Conservation (phyloP, 2,113 vertebrate species). For the Chionodraco myersi region DNA sequence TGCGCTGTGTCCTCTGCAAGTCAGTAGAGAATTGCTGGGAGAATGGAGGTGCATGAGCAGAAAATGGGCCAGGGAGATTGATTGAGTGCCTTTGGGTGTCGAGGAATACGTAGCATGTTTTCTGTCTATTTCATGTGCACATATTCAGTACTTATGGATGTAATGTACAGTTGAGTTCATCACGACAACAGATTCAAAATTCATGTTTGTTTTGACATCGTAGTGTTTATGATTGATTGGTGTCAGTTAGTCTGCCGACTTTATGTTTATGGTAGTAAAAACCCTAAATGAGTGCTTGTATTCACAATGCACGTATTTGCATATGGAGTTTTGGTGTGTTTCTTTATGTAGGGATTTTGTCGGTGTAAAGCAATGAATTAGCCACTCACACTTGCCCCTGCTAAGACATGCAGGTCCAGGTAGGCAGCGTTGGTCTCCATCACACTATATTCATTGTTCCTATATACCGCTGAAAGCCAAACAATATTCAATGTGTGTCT, state of each 20-base stretch:
- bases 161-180: conserved; percentile 29
- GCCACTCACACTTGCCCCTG: conserved; percentile 26
- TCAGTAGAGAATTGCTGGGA: conserved; percentile 50
- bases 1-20: conserved; percentile 54
- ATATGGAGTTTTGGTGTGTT: conserved; percentile 19
- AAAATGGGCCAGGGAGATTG: conserved; percentile 57
- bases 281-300: conserved; percentile 4
- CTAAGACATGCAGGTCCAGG: conserved; percentile 34
- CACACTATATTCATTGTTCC: conserved; percentile 39
- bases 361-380: conserved; percentile 38
- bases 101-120: conserved; percentile 29
- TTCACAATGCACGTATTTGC: background rate
- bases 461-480: conserved; percentile 27
- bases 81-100: conserved; percentile 46
- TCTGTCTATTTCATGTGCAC: background rate
- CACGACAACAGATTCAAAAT: background rate
- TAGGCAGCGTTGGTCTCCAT: conserved; percentile 6
- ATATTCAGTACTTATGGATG: background rate
- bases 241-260: conserved; percentile 11
- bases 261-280: conserved; percentile 21
- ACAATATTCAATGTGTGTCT: conserved; percentile 4
- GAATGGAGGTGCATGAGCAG: conserved; percentile 51
- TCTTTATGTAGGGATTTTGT: conserved; percentile 5
- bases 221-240: conserved; percentile 14
- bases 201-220: conserved; percentile 12